Conservation (phyloP, 2,797 vertebrate genomes). For the Acridotheres tristis region DNA sequence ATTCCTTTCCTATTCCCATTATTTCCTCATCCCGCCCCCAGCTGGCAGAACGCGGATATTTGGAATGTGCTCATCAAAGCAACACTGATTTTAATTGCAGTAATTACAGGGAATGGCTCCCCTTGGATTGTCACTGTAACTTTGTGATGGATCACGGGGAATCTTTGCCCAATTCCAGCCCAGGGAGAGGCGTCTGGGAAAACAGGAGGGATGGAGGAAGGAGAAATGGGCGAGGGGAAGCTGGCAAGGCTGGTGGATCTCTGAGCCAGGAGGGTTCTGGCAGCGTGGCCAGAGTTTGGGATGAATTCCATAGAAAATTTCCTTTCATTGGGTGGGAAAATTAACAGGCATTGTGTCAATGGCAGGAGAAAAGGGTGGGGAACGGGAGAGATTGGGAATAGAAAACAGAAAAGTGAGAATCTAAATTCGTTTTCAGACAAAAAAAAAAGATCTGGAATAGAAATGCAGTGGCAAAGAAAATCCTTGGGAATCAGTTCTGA, state of each 20-base stretch:
- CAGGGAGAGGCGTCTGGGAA: not conserved
- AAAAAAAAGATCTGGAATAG: not conserved
- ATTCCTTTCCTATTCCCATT: fast-evolving
- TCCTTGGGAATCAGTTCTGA: not conserved
- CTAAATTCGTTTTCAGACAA: not conserved
- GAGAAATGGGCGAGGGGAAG: not conserved
- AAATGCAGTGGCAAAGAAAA: not conserved
- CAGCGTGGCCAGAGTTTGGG: not conserved
- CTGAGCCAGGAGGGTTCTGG: not conserved
- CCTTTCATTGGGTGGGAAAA: fast-evolving
- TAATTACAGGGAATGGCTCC: not conserved
- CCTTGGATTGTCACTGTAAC: not conserved
- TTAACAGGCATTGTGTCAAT: fast-evolving
- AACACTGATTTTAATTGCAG: not conserved
- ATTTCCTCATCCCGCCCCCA: not conserved
- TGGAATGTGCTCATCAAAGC: not conserved
- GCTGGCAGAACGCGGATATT: not conserved
- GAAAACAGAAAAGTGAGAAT: not conserved
- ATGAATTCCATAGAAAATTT: not conserved
- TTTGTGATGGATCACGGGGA: fast-evolving
- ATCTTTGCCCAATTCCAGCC: not conserved
- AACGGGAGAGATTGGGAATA: fast-evolving
- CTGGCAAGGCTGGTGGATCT: not conserved
- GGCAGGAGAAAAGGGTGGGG: not conserved
- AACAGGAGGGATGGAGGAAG: not conserved